Percentiles rank a stretch among this genome's conserved stretches.
Conservation (phyloP, 2,797 vertebrate species). For the Syngnathus rostellatus region DNA sequence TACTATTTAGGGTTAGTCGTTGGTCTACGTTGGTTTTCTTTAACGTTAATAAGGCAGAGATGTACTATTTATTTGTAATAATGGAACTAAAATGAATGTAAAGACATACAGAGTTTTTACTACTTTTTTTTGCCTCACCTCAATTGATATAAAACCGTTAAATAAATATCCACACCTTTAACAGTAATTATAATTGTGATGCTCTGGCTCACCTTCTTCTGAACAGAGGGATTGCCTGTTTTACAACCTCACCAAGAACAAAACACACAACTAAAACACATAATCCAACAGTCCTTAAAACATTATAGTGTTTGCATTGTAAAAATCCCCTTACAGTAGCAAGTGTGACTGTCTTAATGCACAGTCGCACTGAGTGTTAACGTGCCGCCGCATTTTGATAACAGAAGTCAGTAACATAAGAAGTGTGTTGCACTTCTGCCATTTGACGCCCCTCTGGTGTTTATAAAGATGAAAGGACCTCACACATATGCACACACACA, state of each 20-base stretch:
- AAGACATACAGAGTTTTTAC: too few species aligned
- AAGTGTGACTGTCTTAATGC: not conserved
- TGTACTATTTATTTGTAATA: too few species aligned
- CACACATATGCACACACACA: not conserved
- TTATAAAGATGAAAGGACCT: slow-evolving; percentile 29
- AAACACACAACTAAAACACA: not conserved
- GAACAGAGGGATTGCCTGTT: too few species aligned
- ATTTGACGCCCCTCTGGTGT: slow-evolving; percentile 45
- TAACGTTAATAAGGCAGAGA: too few species aligned
- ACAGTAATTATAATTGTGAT: not conserved
- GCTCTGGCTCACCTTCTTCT: not conserved
- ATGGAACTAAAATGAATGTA: too few species aligned
- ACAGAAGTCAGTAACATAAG: slow-evolving; percentile 32
- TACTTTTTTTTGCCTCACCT: too few species aligned
- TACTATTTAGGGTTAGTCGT: too few species aligned
- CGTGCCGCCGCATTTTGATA: slow-evolving; percentile 9
- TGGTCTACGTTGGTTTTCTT: too few species aligned
- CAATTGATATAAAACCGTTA: not conserved
- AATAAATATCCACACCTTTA: not conserved
- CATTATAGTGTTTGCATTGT: not conserved
- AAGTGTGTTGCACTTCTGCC: slow-evolving; percentile 38
- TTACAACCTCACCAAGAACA: not conserved
- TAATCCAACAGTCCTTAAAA: not conserved
- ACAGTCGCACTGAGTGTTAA: not conserved
- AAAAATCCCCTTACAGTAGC: not conserved